phyloP scores from a whole-genome alignment of 1,140 invertebrate genomes.

The Paraescarpia echinospica region DNA sequence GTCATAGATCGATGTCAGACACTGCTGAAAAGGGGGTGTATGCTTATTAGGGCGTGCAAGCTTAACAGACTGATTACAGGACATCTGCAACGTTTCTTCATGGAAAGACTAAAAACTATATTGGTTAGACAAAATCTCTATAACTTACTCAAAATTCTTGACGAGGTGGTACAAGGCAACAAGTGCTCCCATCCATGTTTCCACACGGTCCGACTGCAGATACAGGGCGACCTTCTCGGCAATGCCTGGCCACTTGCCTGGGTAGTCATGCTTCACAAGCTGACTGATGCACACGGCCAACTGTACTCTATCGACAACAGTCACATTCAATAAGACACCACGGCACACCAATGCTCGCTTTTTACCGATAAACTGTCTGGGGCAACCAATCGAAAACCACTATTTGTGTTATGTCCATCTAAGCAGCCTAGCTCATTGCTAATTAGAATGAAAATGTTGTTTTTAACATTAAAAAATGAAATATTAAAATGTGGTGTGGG shows the following conservation, averaged over 20 bases:
- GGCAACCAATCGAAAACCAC: background rate
- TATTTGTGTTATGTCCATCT: background rate
- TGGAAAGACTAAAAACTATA: background rate
- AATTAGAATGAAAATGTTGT: no score
- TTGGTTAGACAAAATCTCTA: background rate
- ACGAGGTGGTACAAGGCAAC: conserved; percentile 91
- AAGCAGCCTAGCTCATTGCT: no score
- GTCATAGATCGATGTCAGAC: no score
- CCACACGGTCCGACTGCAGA: conserved; percentile 79
- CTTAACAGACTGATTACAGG: no score
- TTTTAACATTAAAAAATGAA: no score
- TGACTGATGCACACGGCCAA: conserved; percentile 86
- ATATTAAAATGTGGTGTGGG: no score
- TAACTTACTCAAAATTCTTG: conserved; percentile 87
- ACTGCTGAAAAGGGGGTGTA: no score
- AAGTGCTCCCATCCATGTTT: conserved; percentile 85
- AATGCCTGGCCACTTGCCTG: conserved; percentile 90
- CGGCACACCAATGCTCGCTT: background rate
- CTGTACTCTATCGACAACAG: conserved; percentile 69
- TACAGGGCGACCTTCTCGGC: conserved; percentile 90
- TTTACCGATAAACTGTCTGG: background rate
- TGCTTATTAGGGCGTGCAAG: no score
- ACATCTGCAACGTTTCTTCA: no score
- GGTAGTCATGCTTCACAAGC: conserved; percentile 96
- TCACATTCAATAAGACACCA: conserved; percentile 8